Evolutionary conservation across 2,113 vertebrate genomes (phyloP).

Genomic region (Hydrochoerus hydrochaeris): DNA sequence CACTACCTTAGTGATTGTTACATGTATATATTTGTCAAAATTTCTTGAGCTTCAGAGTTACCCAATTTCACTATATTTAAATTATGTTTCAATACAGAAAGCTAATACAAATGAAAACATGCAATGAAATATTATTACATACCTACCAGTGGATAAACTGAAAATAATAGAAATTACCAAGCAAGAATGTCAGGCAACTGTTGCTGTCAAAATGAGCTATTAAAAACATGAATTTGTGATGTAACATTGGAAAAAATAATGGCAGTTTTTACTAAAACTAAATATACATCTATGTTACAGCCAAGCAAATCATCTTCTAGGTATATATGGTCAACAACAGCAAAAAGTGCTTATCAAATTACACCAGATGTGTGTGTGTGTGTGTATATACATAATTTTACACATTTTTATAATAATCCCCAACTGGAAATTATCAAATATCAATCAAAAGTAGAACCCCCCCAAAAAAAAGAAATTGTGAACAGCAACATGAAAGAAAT

Average conservation of each 20-base stretch:
- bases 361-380: background rate
- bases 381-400: background rate
- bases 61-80: background rate
- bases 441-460: background rate
- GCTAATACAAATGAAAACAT: background rate
- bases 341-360: background rate
- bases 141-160: background rate
- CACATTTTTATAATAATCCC: background rate
- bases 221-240: background rate
- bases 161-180: background rate
- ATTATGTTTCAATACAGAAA: background rate
- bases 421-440: background rate
- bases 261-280: background rate
- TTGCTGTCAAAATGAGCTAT: background rate
- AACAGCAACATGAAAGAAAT: background rate
- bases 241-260: background rate
- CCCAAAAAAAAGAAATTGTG: background rate
- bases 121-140: background rate
- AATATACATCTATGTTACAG: background rate
- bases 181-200: background rate
- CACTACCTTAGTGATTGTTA: background rate
- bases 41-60: background rate
- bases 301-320: background rate
- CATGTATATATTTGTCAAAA: background rate
- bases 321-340: background rate